Percentiles rank a stretch among this genome's conserved stretches.
These are phyloP conservation scores for Notospermus geniculatus DNA, from an alignment of 1,140 invertebrate genomes.

Conservation along the genomic window DNA sequence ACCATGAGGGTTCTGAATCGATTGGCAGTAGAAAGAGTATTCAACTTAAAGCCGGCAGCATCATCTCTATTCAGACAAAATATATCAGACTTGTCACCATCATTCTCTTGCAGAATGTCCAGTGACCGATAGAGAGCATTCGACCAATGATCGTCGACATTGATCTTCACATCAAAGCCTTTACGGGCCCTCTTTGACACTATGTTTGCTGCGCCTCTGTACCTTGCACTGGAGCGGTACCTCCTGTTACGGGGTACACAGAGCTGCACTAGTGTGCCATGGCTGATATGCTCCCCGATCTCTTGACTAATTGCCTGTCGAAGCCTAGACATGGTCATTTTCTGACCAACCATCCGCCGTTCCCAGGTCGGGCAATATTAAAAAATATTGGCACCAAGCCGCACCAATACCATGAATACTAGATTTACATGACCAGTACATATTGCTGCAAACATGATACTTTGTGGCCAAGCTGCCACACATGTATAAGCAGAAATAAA, in stretches of 20 bases:
- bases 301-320: neutral
- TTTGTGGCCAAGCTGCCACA: too few relatives aligned
- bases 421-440: too few relatives aligned
- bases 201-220: neutral
- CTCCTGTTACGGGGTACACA: neutral
- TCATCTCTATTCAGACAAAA: neutral
- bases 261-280: slow-evolving; percentile 6
- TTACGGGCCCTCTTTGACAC: neutral
- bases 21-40: neutral
- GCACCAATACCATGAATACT: too few relatives aligned
- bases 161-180: slow-evolving; percentile 7
- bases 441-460: too few relatives aligned
- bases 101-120: neutral
- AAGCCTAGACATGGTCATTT: neutral
- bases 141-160: slow-evolving; percentile 1
- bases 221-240: neutral
- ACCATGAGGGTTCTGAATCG: slow-evolving; percentile 7
- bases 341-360: neutral
- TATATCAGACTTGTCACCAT: neutral
- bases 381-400: too few relatives aligned
- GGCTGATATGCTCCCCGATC: neutral
- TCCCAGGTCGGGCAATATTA: slow-evolving; percentile 8
- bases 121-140: slow-evolving; percentile 2
- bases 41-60: slow-evolving; percentile 6
- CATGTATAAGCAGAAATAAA: too few relatives aligned